These are phyloP conservation scores for silkworm (Bombyx mori) DNA, from an alignment of 1,140 invertebrate genomes.

Conservation along the genomic window ASM3026992v2 NC_085109.1:7038501-7039000, in stretches of 20 bases:
- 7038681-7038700: neutral
- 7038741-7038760: slow-evolving; percentile 58
- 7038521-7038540: too few species aligned
- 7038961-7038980: slow-evolving; percentile 46
- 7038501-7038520: too few species aligned
- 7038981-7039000: slow-evolving; percentile 39
- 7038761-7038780: slow-evolving; percentile 65
- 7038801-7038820: slow-evolving; percentile 52
- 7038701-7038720: neutral
- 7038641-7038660: too few species aligned
- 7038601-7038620: too few species aligned
- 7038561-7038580: too few species aligned
- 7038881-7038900: slow-evolving; percentile 63
- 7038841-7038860: slow-evolving; percentile 46
- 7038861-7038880: slow-evolving; percentile 66
- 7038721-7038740: slow-evolving; percentile 37
- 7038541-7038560: too few species aligned
- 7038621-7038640: too few species aligned
- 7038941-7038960: slow-evolving; percentile 69
- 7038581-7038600: too few species aligned
- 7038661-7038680: too few species aligned
- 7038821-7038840: slow-evolving; percentile 51
- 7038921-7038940: slow-evolving; percentile 70
- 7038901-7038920: slow-evolving; percentile 65
- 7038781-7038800: slow-evolving; percentile 52